Evolutionary conservation across 2,113 vertebrate genomes (phyloP).

Genomic region (Sigmodon hispidus): DNA sequence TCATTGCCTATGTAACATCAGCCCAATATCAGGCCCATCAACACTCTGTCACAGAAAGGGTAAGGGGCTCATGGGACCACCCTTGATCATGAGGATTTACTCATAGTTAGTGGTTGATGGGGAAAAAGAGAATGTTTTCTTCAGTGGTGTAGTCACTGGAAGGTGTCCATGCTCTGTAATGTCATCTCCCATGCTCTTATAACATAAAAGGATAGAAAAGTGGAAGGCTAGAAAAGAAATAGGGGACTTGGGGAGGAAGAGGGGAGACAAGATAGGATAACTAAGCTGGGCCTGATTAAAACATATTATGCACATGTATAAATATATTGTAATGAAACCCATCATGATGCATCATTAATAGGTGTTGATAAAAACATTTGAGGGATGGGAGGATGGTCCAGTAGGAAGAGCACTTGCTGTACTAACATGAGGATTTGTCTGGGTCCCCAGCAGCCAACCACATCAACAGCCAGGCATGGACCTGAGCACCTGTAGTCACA

Average conservation of each 20-base stretch:
- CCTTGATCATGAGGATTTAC: background rate
- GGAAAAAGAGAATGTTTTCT: background rate
- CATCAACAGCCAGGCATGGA: background rate
- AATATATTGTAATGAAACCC: background rate
- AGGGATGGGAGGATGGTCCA: too few relatives aligned
- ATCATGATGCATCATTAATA: background rate
- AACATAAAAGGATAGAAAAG: too few relatives aligned
- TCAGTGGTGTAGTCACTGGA: background rate
- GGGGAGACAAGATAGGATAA: too few relatives aligned
- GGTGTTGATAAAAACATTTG: background rate
- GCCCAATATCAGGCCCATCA: too few relatives aligned
- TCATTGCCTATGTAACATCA: background rate
- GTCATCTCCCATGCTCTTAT: background rate
- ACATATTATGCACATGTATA: background rate
- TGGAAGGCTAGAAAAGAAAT: too few relatives aligned
- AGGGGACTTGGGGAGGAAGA: background rate
- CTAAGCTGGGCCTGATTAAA: background rate
- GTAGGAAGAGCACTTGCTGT: background rate
- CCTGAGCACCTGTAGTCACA: background rate
- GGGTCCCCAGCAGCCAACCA: background rate
- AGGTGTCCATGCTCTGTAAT: background rate
- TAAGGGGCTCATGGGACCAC: too few relatives aligned
- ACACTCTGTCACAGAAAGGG: background rate
- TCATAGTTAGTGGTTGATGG: background rate
- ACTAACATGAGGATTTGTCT: background rate